phyloP scores from a whole-genome alignment of 2,113 vertebrate genomes.

The Zosterops pallidus region DNA sequence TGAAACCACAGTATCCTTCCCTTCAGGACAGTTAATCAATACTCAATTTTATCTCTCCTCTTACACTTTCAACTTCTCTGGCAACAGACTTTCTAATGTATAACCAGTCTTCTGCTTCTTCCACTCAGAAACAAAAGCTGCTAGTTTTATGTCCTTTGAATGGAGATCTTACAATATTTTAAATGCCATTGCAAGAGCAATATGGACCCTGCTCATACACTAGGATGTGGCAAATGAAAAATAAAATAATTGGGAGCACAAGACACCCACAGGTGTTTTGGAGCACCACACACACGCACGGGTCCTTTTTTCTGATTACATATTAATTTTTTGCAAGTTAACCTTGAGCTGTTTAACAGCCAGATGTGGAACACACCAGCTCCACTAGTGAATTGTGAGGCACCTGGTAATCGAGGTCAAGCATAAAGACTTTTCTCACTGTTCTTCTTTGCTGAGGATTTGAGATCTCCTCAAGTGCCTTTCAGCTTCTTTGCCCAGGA shows the following conservation, averaged over 20 bases:
- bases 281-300: fast-evolving
- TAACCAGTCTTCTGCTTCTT: not conserved
- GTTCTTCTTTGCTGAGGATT: not conserved
- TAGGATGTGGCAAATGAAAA: not conserved
- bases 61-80: not conserved
- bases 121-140: not conserved
- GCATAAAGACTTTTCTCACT: not conserved
- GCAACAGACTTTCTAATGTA: not conserved
- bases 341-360: not conserved
- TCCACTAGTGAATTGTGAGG: not conserved
- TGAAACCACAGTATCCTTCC: not conserved
- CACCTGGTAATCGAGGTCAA: not conserved
- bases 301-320: not conserved
- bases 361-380: not conserved
- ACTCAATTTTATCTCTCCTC: not conserved
- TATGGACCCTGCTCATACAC: not conserved
- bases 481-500: not conserved
- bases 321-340: constrained; percentile 6
- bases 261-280: not conserved
- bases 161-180: not conserved
- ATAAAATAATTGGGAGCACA: not conserved
- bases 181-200: not conserved
- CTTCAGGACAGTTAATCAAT: not conserved
- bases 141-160: not conserved
- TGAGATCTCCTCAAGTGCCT: not conserved